A percentile compares a stretch with the other conserved stretches of the same genome.
These are phyloP conservation scores for Drosophila colorata DNA, from an alignment of 2,888 invertebrate species.

Conservation along the genomic window DNA sequence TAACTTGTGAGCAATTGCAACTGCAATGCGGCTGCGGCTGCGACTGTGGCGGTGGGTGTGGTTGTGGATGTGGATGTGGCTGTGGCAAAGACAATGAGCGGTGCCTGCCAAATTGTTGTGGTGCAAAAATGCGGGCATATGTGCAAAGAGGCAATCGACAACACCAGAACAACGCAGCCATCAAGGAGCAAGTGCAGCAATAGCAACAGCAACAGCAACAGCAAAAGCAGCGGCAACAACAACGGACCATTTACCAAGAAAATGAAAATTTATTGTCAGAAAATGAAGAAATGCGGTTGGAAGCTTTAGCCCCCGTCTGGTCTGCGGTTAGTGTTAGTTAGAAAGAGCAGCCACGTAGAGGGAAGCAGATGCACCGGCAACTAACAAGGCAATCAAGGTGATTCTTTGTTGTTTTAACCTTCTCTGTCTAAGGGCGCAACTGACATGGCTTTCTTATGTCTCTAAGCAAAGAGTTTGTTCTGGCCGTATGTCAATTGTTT, in stretches of 20 bases:
- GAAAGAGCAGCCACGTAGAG: slow-evolving; percentile 16
- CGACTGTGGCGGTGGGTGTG: neutral
- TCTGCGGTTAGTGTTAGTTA: slow-evolving; percentile 59
- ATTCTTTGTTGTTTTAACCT: slow-evolving; percentile 54
- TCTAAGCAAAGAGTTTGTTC: slow-evolving; percentile 40
- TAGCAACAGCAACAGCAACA: slow-evolving; percentile 24
- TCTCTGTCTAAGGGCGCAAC: slow-evolving; percentile 41
- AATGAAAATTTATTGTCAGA: slow-evolving; percentile 83
- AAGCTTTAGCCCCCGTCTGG: slow-evolving; percentile 34
- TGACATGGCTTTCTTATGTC: slow-evolving; percentile 45
- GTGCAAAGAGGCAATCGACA: slow-evolving; percentile 83
- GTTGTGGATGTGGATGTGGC: slow-evolving; percentile 26
- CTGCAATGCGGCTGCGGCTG: slow-evolving; percentile 56
- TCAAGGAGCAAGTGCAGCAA: slow-evolving; percentile 63
- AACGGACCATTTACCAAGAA: slow-evolving; percentile 78
- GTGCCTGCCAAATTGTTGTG: slow-evolving; percentile 76
- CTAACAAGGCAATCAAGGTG: slow-evolving; percentile 74
- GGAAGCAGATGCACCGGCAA: slow-evolving; percentile 18
- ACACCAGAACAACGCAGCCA: slow-evolving; percentile 59
- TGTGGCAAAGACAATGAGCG: slow-evolving; percentile 72
- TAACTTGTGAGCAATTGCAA: slow-evolving; percentile 83
- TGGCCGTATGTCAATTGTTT: slow-evolving; percentile 35
- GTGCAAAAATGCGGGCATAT: slow-evolving; percentile 80
- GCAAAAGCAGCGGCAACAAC: slow-evolving; percentile 29
- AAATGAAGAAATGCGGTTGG: slow-evolving; percentile 74